Evolutionary conservation across 92 coral and sea anemone species (phyloP).

Genomic region (Umimayanthus kanabou): DNA sequence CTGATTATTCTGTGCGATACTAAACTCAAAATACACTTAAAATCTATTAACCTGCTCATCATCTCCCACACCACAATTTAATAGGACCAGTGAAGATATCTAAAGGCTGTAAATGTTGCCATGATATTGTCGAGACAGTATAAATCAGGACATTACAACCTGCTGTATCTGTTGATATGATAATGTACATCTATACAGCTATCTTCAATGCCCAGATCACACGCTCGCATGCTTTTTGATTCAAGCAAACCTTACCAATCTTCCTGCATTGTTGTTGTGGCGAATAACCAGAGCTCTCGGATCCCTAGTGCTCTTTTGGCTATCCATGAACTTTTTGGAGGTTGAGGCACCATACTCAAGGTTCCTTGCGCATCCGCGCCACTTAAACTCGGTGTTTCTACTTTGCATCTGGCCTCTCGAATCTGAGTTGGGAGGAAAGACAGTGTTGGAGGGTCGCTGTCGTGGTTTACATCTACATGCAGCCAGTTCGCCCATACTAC

Average conservation of each 20-base stretch:
- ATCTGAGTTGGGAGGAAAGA: conserved; percentile 46
- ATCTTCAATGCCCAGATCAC: neutral
- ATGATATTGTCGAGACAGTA: conserved; percentile 8
- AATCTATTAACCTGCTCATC: neutral
- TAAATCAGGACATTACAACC: conserved; percentile 7
- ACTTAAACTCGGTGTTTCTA: conserved; percentile 54
- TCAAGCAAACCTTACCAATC: conserved; percentile 63
- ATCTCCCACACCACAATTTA: conserved; percentile 1
- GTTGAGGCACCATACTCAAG: conserved; percentile 69
- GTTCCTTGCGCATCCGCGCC: conserved; percentile 79
- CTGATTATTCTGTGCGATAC: neutral
- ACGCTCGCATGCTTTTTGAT: neutral
- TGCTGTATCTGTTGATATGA: neutral
- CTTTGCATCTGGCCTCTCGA: conserved; percentile 34
- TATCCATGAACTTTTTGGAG: conserved; percentile 76
- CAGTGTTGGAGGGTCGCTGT: conserved; percentile 23
- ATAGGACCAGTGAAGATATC: neutral
- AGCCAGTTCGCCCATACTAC: conserved; percentile 75
- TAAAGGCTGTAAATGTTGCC: neutral
- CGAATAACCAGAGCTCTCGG: conserved; percentile 76
- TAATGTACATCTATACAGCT: neutral
- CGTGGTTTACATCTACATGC: conserved; percentile 73
- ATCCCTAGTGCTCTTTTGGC: conserved; percentile 56
- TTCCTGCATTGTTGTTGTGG: conserved; percentile 92
- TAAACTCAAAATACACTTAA: neutral